Evolutionary conservation across 37 sponge, comb jelly and placozoan species (phyloP).

Genomic region (Beroe ovata): DNA sequence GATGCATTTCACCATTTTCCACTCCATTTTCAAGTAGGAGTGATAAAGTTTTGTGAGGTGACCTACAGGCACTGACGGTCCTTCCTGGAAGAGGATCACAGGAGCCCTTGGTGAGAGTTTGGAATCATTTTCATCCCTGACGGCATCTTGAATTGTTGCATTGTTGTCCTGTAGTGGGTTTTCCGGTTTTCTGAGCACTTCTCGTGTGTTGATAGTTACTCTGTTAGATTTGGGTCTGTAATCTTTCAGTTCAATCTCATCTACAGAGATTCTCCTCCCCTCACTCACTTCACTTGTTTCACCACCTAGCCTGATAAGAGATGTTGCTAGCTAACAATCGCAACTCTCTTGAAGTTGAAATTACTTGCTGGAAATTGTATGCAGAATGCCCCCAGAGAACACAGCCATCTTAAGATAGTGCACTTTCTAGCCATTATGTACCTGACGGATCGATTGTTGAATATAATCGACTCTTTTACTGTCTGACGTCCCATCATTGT

Average conservation of each 20-base stretch:
- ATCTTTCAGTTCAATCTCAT: slow-evolving; percentile 1
- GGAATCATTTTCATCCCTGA: slow-evolving; percentile 24
- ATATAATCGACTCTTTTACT: not conserved
- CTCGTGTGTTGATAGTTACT: not conserved
- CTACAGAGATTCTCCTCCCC: not conserved
- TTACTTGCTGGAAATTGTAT: too few species aligned
- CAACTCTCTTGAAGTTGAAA: too few species aligned
- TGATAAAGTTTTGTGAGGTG: not conserved
- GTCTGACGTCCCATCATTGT: slow-evolving; percentile 4
- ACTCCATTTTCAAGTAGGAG: too few species aligned
- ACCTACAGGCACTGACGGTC: slow-evolving; percentile 19
- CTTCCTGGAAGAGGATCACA: slow-evolving; percentile 15
- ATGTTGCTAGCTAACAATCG: too few species aligned
- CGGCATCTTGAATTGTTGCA: not conserved
- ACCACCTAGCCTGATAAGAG: not conserved
- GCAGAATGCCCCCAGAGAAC: too few species aligned
- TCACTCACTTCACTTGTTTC: not conserved
- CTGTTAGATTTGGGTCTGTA: slow-evolving; percentile 16
- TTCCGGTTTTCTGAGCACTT: not conserved
- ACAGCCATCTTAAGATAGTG: too few species aligned
- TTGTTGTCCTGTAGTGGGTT: not conserved
- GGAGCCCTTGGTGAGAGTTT: not conserved
- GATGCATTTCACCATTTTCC: too few species aligned
- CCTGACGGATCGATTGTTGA: not conserved
- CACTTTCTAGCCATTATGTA: too few species aligned